These are phyloP conservation scores for Myiagra hebetior DNA, from an alignment of 2,113 vertebrate species.

Conservation along the genomic window DNA sequence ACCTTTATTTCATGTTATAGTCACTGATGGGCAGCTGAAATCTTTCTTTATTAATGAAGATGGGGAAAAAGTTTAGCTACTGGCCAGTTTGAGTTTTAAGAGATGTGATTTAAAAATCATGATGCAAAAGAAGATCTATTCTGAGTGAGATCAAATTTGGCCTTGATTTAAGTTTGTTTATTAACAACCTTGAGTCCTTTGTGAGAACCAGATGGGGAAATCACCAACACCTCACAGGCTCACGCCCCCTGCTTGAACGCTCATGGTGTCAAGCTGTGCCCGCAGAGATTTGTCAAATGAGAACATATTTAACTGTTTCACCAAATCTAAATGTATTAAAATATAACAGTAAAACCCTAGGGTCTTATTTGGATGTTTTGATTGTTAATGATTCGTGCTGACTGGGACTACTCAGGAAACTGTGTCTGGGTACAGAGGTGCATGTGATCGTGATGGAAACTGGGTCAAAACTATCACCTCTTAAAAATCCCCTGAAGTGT, in stretches of 20 bases:
- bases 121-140: neutral
- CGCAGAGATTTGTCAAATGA: neutral
- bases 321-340: neutral
- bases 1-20: neutral
- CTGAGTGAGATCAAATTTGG: neutral
- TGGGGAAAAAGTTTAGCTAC: neutral
- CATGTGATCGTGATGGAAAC: accelerated
- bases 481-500: neutral
- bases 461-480: neutral
- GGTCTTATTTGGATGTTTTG: neutral
- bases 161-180: neutral
- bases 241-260: accelerated
- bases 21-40: neutral
- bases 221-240: neutral
- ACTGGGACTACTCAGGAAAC: neutral
- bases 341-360: neutral
- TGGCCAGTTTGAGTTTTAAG: neutral
- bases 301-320: neutral
- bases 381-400: neutral
- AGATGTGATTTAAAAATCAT: neutral
- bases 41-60: neutral
- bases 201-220: neutral
- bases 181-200: neutral
- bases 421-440: neutral
- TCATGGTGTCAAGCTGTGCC: neutral